These are phyloP conservation scores for Ganaspis sp. DNA, from an alignment of 1,140 invertebrate genomes.

Conservation along the genomic window DNA sequence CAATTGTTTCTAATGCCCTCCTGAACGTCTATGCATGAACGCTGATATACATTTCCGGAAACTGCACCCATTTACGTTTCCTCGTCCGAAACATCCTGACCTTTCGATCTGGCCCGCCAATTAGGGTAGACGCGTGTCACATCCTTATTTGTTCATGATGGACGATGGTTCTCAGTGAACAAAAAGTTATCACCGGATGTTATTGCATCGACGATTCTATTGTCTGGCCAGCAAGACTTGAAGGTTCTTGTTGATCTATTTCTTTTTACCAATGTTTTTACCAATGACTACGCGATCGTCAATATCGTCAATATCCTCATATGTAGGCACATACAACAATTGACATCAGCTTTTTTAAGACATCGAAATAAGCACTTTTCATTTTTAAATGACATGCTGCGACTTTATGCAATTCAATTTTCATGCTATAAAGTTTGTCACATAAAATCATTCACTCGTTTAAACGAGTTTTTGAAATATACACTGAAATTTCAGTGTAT, in stretches of 20 bases:
- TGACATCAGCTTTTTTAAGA: too few species aligned
- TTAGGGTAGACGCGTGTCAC: conserved; percentile 2
- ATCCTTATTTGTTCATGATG: conserved; percentile 10
- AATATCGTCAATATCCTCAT: too few species aligned
- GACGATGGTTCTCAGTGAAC: not conserved
- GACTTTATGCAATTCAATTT: too few species aligned
- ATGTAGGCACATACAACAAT: too few species aligned
- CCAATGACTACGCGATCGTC: too few species aligned
- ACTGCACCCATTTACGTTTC: conserved; percentile 1
- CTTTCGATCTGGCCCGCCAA: not conserved
- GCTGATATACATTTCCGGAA: conserved; percentile 5
- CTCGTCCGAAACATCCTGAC: conserved; percentile 10
- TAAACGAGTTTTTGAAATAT: too few species aligned
- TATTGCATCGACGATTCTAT: conserved; percentile 7
- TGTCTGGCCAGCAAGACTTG: not conserved
- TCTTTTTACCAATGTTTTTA: not conserved
- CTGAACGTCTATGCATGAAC: not conserved
- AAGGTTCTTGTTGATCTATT: not conserved
- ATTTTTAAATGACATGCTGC: too few species aligned
- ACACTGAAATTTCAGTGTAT: too few species aligned
- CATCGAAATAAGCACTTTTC: too few species aligned
- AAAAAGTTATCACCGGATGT: not conserved
- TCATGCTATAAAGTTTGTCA: too few species aligned
- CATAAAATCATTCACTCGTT: too few species aligned
- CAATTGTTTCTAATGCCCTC: not conserved